Evolutionary conservation across 2,888 invertebrate species (phyloP), one percentile per base, ranked within the genome.

Genomic region (Himalopsyche japonica): DNA sequence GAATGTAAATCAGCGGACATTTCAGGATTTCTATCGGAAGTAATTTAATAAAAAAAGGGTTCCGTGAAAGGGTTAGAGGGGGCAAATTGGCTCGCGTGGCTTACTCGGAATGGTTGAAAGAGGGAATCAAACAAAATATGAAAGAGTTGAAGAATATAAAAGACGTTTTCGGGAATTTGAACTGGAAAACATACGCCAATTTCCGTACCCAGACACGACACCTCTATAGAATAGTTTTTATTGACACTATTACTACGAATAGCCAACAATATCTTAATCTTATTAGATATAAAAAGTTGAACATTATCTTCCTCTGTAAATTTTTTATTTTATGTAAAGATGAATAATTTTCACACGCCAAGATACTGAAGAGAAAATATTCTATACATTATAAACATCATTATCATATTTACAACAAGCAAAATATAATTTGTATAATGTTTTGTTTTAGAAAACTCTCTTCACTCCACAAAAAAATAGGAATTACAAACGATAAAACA

Each of bases 41-140:
- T 85, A 82, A 85, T 85, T 85, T 85, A 85, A 85, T 85, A 85
- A 82, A 80, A 85, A 85, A 82, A 85, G 85, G 82, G 57, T 57
- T 43, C 57, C 20, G 57, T 24, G 57, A 57, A 57, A 57, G 57
- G 57, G 57, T 57, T 57, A 57, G 57, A n/a, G 57, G 57, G 57
- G 57, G 57, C 20, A 57, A 57, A 57, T 57, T 57, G 57, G 57
- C 57, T 57, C 57, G 57, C 57, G 57, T 57, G 57, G 57, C 57
- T 57, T 57, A 57, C 57, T 57, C 57, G 20, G 57, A 57, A 57
- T 57, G 24, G 57, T 24, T 20, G 57, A 24, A 57, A 57, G 57
- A 57, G 57, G 57, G 57, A 57, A 57, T 57, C 57, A 57, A 57
- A 57, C 20, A 24, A 57, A 57, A 57, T 57, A 57, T 57, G 57